Evolutionary conservation across 2,113 vertebrate genomes (phyloP), one percentile per base, ranked within the genome.

Genomic region (Sterna hirundo): DNA sequence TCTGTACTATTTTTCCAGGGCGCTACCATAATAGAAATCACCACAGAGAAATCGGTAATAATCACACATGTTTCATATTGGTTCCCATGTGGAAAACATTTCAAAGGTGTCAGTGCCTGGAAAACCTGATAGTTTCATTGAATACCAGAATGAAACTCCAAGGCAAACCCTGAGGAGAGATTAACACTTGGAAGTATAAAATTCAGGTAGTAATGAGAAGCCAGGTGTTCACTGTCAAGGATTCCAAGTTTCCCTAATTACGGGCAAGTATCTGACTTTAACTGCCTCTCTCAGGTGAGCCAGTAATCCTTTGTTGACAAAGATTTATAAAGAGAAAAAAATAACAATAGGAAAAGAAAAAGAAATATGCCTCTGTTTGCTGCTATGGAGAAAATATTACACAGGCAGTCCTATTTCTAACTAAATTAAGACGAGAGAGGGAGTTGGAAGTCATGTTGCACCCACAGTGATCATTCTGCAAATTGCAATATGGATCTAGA

Each of bases 401-500:
- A 79, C 44, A 82, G 74, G 54, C 82, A 85, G 40, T 80, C 60
- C 52, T 96, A 91, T 96, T 96, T 94, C 95, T 96, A 91, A 80
- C 81, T 87, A 96, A 96, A 96, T 94, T 93, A 94, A 93, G 95
- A 94, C 0, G n/a, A 91, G 94, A 95, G 89, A 95, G 91, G 91
- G 92, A 96, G 62, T 46, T 96, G 86, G 83, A 95, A 96, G 95
- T 96, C 92, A 65, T 93, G 94, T 80, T 94, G 91, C 86, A 83
- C 92, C 94, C 95, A 91, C 95, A 97, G 88, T 96, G 96, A 95
- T 95, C 95, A 84, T 96, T 96, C 92, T 94, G 94, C 86, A 96
- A 96, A 96, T 95, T 96, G 95, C 96, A 97, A 75, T 96, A 95
- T 94, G 92, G 92, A 95, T 94, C 92, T 96, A 96, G 90, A 93